These are phyloP conservation scores for Anastatus disparis DNA, from an alignment of 1,140 invertebrate genomes.

Conservation along the genomic window DNA sequence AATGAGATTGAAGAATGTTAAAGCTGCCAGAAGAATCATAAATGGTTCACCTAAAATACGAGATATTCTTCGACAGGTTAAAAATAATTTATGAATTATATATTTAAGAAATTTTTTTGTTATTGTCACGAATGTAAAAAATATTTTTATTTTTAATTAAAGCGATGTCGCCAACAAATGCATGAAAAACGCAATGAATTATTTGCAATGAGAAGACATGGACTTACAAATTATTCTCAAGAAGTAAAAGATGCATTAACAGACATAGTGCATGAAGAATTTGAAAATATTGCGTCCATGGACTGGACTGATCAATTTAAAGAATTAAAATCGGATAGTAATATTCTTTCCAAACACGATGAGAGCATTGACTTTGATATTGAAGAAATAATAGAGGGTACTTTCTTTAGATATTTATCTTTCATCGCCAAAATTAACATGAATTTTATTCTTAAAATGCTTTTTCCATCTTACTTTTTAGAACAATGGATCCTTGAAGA, in stretches of 20 bases:
- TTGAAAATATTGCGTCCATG: constrained; percentile 44
- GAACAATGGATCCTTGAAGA: constrained; percentile 62
- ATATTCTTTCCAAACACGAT: constrained; percentile 14
- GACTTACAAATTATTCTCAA: constrained; percentile 25
- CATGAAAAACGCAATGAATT: constrained; percentile 56
- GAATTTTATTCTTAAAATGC: too few species aligned
- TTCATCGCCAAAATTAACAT: too few species aligned
- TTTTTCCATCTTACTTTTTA: constrained; percentile 48
- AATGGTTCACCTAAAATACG: constrained; percentile 60
- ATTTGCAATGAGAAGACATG: constrained; percentile 52
- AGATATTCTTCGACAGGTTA: constrained; percentile 63
- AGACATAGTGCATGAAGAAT: constrained; percentile 53
- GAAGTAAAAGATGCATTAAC: constrained; percentile 46
- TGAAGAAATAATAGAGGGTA: constrained; percentile 33
- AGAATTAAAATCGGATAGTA: too few species aligned
- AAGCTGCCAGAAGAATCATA: constrained; percentile 55
- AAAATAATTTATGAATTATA: constrained; percentile 25
- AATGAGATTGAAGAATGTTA: constrained; percentile 52
- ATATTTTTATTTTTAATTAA: constrained; percentile 23
- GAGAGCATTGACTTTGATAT: constrained; percentile 27
- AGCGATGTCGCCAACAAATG: constrained; percentile 59
- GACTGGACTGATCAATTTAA: constrained; percentile 32
- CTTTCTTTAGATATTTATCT: too few species aligned
- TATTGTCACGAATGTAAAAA: neutral
- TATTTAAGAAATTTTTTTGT: too few species aligned